Evolutionary conservation across 2,888 invertebrate genomes (phyloP).

Genomic region (Ferdinandea cuprea): DNA sequence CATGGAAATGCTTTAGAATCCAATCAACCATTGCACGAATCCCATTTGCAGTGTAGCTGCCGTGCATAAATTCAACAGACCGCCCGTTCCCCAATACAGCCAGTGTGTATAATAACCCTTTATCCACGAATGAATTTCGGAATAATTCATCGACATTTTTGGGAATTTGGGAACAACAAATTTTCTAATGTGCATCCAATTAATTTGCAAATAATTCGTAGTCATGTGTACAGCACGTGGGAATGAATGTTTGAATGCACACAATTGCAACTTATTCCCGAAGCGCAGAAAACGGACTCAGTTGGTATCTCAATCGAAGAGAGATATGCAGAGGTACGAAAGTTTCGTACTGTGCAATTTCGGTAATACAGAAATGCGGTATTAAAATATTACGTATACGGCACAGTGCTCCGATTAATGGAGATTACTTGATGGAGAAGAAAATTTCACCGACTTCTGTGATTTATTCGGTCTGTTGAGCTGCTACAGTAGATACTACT

Average conservation of each 20-base stretch:
- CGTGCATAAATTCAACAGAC: constrained; percentile 33
- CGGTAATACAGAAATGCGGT: background rate
- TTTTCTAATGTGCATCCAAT: constrained; percentile 58
- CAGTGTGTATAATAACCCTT: constrained; percentile 5
- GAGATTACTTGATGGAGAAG: constrained; percentile 10
- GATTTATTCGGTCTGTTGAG: constrained; percentile 43
- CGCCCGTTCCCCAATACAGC: too few relatives aligned
- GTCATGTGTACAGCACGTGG: constrained; percentile 11
- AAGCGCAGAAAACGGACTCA: too few relatives aligned
- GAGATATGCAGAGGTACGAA: background rate
- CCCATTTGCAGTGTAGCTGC: constrained; percentile 48
- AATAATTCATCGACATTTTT: constrained; percentile 29
- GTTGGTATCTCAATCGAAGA: too few relatives aligned
- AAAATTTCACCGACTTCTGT: constrained; percentile 33
- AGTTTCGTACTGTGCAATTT: constrained; percentile 4
- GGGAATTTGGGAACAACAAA: constrained; percentile 33
- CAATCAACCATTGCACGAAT: constrained; percentile 64
- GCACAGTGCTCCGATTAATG: background rate
- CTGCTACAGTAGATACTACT: constrained; percentile 11
- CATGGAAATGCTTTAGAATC: constrained; percentile 55
- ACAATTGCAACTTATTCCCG: constrained; percentile 24
- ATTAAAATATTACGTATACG: constrained; percentile 22
- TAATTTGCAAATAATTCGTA: constrained; percentile 45
- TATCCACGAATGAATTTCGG: background rate
- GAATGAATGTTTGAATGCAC: constrained; percentile 20